Evolutionary conservation across 2,888 invertebrate species (phyloP).

Genomic region (Ferdinandea cuprea): DNA sequence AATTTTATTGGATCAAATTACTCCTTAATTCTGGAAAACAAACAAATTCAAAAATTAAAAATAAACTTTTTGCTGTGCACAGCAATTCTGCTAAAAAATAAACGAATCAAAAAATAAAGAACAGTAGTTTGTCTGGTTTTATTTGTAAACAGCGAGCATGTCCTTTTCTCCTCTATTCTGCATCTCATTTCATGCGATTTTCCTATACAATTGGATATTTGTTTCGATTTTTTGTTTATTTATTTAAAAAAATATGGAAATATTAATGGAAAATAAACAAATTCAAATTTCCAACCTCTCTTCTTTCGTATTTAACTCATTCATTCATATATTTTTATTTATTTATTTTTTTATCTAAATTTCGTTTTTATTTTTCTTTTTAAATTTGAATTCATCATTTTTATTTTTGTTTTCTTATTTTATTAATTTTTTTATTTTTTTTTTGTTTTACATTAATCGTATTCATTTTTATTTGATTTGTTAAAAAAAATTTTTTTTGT

Average conservation of each 20-base stretch:
- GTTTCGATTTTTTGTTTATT: constrained; percentile 52
- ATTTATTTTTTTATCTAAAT: constrained; percentile 75
- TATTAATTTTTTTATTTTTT: constrained; percentile 52
- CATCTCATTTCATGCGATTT: constrained; percentile 52
- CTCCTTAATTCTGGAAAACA: constrained; percentile 12
- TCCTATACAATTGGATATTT: constrained; percentile 37
- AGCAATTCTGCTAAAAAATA: constrained; percentile 37
- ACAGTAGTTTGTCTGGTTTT: constrained; percentile 82
- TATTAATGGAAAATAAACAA: constrained; percentile 13
- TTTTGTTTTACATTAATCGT: constrained; percentile 66
- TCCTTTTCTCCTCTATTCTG: constrained; percentile 73
- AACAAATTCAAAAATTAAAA: constrained; percentile 39
- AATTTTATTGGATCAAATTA: constrained; percentile 30
- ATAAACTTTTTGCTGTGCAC: constrained; percentile 12
- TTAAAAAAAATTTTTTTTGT: constrained; percentile 77
- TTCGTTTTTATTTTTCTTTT: constrained; percentile 59
- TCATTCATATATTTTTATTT: constrained; percentile 47
- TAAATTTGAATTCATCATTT: constrained; percentile 76
- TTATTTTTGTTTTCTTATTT: constrained; percentile 38
- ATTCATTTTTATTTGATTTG: constrained; percentile 77
- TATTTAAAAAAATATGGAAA: constrained; percentile 14
- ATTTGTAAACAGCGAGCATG: constrained; percentile 82
- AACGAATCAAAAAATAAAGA: constrained; percentile 23
- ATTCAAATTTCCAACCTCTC: constrained; percentile 17
- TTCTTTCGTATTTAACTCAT: constrained; percentile 17